Evolutionary conservation across 2,797 vertebrate species (phyloP).

Genomic region (Megaceryle alcyon): DNA sequence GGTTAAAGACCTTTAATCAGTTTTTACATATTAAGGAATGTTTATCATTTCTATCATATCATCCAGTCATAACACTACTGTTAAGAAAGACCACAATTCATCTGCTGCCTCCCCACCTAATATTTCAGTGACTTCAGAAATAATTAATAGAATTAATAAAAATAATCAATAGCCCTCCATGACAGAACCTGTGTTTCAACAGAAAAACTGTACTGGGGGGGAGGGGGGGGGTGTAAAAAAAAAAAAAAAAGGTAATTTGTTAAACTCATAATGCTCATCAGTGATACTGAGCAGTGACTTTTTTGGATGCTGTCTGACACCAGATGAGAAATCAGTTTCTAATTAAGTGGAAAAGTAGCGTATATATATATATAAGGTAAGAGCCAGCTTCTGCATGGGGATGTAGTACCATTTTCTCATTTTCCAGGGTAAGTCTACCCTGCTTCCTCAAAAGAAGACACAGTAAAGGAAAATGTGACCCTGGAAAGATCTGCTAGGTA

Average conservation of each 20-base stretch:
- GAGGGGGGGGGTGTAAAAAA: accelerated
- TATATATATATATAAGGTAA: not conserved
- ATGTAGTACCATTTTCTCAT: not conserved
- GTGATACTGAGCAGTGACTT: not conserved
- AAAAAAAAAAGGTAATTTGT: accelerated
- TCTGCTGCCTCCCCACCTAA: not conserved
- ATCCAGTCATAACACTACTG: not conserved
- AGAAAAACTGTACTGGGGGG: not conserved
- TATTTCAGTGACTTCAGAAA: not conserved
- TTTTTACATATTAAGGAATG: not conserved
- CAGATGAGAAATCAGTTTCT: not conserved
- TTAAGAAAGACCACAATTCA: not conserved
- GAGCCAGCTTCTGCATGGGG: not conserved
- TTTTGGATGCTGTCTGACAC: not conserved
- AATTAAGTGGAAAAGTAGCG: not conserved
- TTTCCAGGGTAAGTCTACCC: not conserved
- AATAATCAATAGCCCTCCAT: not conserved
- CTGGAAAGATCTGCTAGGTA: not conserved
- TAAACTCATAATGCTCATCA: not conserved
- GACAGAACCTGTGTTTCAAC: not conserved
- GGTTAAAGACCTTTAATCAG: not conserved
- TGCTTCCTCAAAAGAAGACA: not conserved
- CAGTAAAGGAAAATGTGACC: not conserved
- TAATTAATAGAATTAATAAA: too few relatives aligned
- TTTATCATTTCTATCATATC: not conserved